phyloP scores from a whole-genome alignment of 2,113 vertebrate genomes.

The Struthio camelus region DNA sequence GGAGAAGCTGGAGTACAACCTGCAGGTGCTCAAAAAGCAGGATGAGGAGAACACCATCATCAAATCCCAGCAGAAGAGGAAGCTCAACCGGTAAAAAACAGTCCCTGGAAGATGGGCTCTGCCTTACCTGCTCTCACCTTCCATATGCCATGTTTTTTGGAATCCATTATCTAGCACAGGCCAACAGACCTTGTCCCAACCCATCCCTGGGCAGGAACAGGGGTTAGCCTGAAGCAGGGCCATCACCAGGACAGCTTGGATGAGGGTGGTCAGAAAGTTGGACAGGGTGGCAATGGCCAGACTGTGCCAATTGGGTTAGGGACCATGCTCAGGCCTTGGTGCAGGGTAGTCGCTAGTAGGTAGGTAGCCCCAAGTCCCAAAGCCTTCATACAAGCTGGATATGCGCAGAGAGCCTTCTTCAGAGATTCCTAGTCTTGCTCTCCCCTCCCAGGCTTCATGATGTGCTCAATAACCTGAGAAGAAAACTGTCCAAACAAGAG shows the following conservation, averaged over 20 bases:
- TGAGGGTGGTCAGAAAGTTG: too few relatives aligned
- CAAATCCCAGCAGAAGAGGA: constrained; percentile 76
- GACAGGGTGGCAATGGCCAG: neutral
- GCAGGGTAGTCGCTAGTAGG: neutral
- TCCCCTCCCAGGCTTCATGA: constrained; percentile 70
- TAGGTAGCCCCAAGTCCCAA: neutral
- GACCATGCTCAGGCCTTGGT: neutral
- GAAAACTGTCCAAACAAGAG: constrained; percentile 62
- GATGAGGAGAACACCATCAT: constrained; percentile 66
- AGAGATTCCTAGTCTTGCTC: neutral
- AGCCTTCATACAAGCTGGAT: neutral
- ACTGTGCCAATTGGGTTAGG: neutral
- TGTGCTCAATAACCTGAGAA: constrained; percentile 67
- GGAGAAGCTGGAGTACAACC: constrained; percentile 84
- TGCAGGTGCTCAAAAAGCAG: constrained; percentile 79
- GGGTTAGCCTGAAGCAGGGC: neutral
- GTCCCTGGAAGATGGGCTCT: neutral
- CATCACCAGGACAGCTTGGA: neutral
- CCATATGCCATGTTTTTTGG: neutral
- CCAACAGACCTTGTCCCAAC: neutral
- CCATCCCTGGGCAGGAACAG: neutral
- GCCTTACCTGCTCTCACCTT: neutral
- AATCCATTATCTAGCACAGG: neutral
- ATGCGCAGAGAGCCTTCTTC: accelerated
- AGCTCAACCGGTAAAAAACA: constrained; percentile 73